These are phyloP conservation scores for Oryzias melastigma DNA, from an alignment of 2,113 vertebrate species.

Conservation along the genomic window DNA sequence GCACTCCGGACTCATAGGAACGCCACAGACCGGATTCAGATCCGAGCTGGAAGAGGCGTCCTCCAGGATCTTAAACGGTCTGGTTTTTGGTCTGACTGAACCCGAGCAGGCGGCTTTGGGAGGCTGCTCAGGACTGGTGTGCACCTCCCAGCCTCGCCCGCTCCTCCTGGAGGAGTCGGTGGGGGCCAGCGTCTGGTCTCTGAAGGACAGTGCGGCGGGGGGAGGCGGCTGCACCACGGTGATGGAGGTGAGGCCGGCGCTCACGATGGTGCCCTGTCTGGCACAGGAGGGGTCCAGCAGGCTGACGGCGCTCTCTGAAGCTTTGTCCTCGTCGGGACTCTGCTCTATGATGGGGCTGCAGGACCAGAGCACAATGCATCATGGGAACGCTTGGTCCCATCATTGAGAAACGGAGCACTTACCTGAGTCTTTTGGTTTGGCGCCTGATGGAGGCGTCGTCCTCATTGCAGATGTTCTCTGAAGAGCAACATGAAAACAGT, in stretches of 20 bases:
- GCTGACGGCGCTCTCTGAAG: background rate
- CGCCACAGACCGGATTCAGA: background rate
- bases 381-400: background rate
- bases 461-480: slow-evolving; percentile 67
- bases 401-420: slow-evolving; percentile 3
- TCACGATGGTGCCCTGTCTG: slow-evolving; percentile 61
- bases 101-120: background rate
- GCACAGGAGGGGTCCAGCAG: background rate
- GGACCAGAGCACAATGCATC: background rate
- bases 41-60: slow-evolving; percentile 21
- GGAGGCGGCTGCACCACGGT: slow-evolving; percentile 55
- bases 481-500: background rate
- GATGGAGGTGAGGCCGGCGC: slow-evolving; percentile 59
- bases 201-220: slow-evolving; percentile 30
- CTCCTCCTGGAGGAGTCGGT: slow-evolving; percentile 11
- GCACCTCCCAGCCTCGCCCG: slow-evolving; percentile 38
- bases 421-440: slow-evolving; percentile 83
- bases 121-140: slow-evolving; percentile 39
- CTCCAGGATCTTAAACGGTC: slow-evolving; percentile 23
- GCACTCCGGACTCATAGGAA: slow-evolving; percentile 58
- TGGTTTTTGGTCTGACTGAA: background rate
- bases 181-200: slow-evolving; percentile 49
- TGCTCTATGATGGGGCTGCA: slow-evolving; percentile 79
- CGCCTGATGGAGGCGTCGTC: slow-evolving; percentile 58
- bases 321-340: slow-evolving; percentile 46